Percentiles rank a stretch among this genome's conserved stretches.
Conservation (phyloP, 1,140 invertebrate genomes). For the Stegodyphus mimosarum region DNA sequence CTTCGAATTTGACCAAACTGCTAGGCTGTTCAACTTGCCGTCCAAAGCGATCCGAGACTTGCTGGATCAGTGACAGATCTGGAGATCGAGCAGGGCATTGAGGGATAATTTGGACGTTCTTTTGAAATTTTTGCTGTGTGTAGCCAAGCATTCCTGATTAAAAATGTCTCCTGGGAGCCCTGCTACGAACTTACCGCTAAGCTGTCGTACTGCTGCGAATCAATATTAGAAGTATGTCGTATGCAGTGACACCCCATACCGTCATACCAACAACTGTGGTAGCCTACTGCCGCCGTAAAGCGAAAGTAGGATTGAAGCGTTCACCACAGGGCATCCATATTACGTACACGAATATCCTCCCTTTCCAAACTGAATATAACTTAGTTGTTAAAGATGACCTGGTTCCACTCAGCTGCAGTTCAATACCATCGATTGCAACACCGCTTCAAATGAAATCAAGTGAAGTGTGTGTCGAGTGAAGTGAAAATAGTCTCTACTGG, state of each 20-base stretch:
- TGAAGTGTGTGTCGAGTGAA: too few relatives aligned
- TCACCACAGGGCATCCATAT: not conserved
- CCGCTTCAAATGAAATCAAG: not conserved
- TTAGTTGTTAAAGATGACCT: not conserved
- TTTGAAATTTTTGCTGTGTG: not conserved
- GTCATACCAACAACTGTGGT: not conserved
- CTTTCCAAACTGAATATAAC: not conserved
- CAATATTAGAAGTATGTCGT: not conserved
- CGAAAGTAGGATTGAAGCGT: not conserved
- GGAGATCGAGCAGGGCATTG: not conserved
- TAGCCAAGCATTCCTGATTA: not conserved
- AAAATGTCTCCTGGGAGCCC: not conserved
- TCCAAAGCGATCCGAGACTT: not conserved
- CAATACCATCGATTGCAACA: not conserved
- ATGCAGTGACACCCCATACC: not conserved
- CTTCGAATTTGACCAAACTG: too few relatives aligned
- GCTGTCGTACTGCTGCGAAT: not conserved
- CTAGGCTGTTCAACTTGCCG: too few relatives aligned
- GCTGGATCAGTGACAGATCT: not conserved
- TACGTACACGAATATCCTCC: not conserved
- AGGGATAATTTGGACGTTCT: not conserved
- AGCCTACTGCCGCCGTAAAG: not conserved
- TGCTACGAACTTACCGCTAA: not conserved
- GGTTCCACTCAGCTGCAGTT: not conserved
- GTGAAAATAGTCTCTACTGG: too few relatives aligned